phyloP scores from a whole-genome alignment of 2,113 vertebrate genomes.

The Cebidichthys violaceus region DNA sequence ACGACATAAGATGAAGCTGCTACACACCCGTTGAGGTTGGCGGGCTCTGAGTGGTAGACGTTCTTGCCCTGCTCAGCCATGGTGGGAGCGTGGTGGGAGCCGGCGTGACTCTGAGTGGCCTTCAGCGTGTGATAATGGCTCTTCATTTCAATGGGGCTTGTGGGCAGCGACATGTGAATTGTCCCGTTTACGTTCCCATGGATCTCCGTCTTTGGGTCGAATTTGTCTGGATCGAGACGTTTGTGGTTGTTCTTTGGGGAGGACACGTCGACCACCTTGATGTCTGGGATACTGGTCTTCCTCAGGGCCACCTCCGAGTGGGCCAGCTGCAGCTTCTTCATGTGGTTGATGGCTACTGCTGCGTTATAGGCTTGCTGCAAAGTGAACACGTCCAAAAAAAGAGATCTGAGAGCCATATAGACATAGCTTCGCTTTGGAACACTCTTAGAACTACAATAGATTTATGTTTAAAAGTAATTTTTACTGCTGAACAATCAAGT shows the following conservation, averaged over 20 bases:
- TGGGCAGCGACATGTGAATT: constrained; percentile 55
- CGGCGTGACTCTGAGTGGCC: constrained; percentile 73
- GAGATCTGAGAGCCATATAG: neutral
- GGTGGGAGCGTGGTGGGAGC: constrained; percentile 52
- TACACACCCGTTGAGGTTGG: constrained; percentile 83
- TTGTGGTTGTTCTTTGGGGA: constrained; percentile 57
- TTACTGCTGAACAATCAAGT: neutral
- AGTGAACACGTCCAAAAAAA: constrained; percentile 9
- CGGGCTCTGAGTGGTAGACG: constrained; percentile 83
- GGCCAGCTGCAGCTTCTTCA: constrained; percentile 94
- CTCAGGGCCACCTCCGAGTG: constrained; percentile 63
- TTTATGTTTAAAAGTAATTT: neutral
- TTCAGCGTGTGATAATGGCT: constrained; percentile 73
- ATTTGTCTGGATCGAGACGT: constrained; percentile 10
- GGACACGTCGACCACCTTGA: constrained; percentile 69
- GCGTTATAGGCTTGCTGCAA: constrained; percentile 95
- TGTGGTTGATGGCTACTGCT: constrained; percentile 91
- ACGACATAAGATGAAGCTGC: rapidly evolving
- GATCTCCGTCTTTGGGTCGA: neutral
- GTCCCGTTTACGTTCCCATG: constrained; percentile 7
- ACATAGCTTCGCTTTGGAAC: neutral
- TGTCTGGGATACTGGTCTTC: constrained; percentile 64
- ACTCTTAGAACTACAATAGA: neutral
- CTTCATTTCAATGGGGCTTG: constrained; percentile 55
- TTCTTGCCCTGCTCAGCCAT: constrained; percentile 78